Evolutionary conservation across 1,140 invertebrate genomes (phyloP), one percentile per base, ranked within the genome.

Genomic region (Calliphora vicina): DNA sequence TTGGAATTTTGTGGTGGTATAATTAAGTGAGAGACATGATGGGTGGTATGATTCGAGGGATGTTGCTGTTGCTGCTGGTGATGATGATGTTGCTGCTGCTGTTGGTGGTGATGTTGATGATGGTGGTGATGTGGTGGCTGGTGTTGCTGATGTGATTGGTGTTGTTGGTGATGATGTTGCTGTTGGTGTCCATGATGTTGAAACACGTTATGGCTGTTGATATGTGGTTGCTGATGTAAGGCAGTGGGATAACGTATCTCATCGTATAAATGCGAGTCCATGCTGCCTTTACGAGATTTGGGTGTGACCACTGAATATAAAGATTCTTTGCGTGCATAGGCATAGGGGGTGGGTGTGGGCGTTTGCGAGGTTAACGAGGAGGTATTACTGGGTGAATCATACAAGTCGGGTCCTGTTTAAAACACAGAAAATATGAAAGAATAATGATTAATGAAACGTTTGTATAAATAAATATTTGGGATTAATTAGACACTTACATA

Each of bases 321-420:
- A 1, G 89, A 90, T 43, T 88, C 89, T 71, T 89, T 90, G 45
- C 89, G 86, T 17, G 89, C 87, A 80, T 90, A 90, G 27, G 87
- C 85, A 78, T 90, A 90, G 3, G 89, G 84, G 10, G 86, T 84
- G 35, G 87, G 87, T 42, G 85, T 86, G 4, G 82, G 74, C n/a
- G 23, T 81, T 20, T 43, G 45, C 25, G 61, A 76, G 43, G 50
- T 42, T 76, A 88, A 86, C 15, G 89, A 90, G 9, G 87, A 87
- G 50, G 88, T 90, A 25, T 88, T 90, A 81, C 87, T 89, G 25
- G 89, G 89, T 26, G 88, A 86, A 74, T 90, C 89, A 86, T 90
- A 90, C 67, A 88, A 84, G 81, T 90, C 89, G 83, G 86, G 84
- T 61, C 43, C 86, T 89, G n/a, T n/a, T n/a, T n/a, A n/a, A 84